phyloP scores from a whole-genome alignment of 1,140 invertebrate species.

The Leptestheria dahalacensis region DNA sequence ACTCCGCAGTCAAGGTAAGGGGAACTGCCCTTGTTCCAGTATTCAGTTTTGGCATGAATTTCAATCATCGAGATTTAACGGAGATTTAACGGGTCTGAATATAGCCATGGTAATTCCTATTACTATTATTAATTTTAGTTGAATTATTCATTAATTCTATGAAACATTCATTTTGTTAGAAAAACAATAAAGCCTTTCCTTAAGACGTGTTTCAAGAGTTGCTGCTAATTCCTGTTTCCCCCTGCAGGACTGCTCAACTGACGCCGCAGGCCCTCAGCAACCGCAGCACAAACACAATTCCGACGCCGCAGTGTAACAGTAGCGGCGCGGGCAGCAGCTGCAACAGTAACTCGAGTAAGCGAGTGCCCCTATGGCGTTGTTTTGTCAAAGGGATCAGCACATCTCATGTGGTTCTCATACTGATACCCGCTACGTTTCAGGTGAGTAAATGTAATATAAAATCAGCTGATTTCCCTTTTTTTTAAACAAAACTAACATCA shows the following conservation, averaged over 20 bases:
- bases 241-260: background rate
- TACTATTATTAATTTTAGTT: no score
- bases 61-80: no score
- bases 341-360: background rate
- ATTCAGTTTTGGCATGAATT: no score
- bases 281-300: background rate
- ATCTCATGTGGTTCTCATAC: conserved; percentile 48
- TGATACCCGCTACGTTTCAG: conserved; percentile 44
- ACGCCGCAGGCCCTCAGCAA: background rate
- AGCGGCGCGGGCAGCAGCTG: background rate
- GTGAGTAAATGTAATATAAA: conserved; percentile 13
- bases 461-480: background rate
- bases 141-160: no score
- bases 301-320: background rate
- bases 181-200: no score
- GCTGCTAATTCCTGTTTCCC: no score
- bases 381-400: conserved; percentile 46
- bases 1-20: background rate
- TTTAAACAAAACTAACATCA: conserved; percentile 20
- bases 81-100: no score
- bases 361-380: conserved; percentile 43
- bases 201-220: no score
- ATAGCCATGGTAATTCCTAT: no score
- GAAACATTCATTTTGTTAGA: no score
- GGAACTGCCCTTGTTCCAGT: background rate